Evolutionary conservation across 92 coral and sea anemone genomes (phyloP).

Genomic region (Actinostola sp.): DNA sequence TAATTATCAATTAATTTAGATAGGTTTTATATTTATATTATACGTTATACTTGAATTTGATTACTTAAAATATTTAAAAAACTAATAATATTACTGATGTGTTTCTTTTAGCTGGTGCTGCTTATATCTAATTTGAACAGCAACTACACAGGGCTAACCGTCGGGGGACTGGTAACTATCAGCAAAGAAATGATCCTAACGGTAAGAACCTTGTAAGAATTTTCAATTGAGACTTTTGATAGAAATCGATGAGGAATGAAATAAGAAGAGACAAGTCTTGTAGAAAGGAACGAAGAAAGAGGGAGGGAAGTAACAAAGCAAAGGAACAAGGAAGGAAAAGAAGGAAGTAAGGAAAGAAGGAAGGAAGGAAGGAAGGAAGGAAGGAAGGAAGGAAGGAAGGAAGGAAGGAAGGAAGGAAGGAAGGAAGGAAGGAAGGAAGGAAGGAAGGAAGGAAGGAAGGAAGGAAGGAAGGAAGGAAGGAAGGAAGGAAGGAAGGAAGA

Average conservation of each 20-base stretch:
- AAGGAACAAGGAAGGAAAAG: no score
- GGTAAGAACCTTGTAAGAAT: neutral
- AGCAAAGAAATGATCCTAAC: conserved; percentile 24
- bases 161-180: conserved; percentile 22
- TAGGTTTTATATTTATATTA: no score
- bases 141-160: conserved; percentile 16
- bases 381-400: no score
- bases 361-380: no score
- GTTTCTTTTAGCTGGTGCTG: conserved; percentile 1
- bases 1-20: no score
- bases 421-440: no score
- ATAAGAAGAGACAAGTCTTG: neutral
- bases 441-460: no score
- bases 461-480: no score
- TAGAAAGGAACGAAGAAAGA: neutral
- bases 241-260: neutral
- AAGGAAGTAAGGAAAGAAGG: no score
- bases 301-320: no score
- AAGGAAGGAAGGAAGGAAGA: no score
- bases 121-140: conserved; percentile 14
- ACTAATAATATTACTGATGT: neutral
- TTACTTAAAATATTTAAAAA: neutral
- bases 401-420: no score
- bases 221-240: neutral
- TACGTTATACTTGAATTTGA: neutral